Percentiles rank a stretch among this genome's conserved stretches.
Conservation (phyloP, 2,888 invertebrate genomes). For the Drosophila hamatofila region DNA sequence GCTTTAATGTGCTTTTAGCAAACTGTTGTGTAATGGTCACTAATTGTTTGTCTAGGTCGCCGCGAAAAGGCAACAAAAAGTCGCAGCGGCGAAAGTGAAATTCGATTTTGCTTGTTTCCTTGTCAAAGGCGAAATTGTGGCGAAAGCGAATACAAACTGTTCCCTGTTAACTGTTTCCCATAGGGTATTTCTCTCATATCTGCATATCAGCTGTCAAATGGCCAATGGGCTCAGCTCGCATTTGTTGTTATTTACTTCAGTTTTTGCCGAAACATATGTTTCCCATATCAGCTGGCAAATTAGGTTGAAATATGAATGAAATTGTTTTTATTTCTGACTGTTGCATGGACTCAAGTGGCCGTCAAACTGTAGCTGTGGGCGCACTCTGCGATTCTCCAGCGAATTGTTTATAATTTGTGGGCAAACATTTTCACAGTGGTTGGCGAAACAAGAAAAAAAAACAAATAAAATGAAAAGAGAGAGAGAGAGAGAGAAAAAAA, state of each 20-base stretch:
- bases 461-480: background rate
- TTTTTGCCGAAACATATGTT: background rate
- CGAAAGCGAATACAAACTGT: constrained; percentile 1
- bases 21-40: constrained; percentile 25
- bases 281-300: constrained; percentile 13
- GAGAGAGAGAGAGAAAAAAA: too few species aligned
- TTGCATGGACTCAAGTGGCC: constrained; percentile 28
- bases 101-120: background rate
- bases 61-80: constrained; percentile 3
- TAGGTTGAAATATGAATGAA: constrained; percentile 6
- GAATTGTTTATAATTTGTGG: constrained; percentile 71
- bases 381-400: constrained; percentile 56
- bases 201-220: background rate
- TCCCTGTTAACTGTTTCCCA: background rate
- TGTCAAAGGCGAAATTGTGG: constrained; percentile 10
- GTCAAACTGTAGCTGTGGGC: constrained; percentile 49
- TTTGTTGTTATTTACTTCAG: background rate
- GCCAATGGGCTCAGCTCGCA: background rate
- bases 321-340: constrained; percentile 21
- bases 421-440: constrained; percentile 55
- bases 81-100: background rate
- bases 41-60: constrained; percentile 12
- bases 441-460: constrained; percentile 27
- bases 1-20: constrained; percentile 24
- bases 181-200: background rate